Conservation (phyloP, 2,797 vertebrate genomes). For the Acrossocheilus fasciatus region DNA sequence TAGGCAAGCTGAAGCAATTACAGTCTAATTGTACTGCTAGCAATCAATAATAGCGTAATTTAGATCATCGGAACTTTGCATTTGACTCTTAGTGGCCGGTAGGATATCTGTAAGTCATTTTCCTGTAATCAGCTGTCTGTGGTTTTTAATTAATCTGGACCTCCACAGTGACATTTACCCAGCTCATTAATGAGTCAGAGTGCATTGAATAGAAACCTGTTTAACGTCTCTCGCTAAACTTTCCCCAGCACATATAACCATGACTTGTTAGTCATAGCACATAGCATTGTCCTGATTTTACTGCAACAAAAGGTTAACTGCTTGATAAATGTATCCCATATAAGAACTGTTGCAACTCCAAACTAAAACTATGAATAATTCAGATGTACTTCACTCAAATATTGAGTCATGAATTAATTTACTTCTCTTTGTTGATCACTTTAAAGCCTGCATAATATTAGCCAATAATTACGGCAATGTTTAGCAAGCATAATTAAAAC, state of each 20-base stretch:
- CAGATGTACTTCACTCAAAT: neutral
- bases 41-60: conserved; percentile 74
- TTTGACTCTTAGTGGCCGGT: conserved; percentile 62
- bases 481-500: conserved; percentile 7
- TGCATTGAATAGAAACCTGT: conserved; percentile 29
- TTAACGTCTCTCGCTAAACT: neutral
- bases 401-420: conserved; percentile 20
- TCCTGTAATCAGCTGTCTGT: conserved; percentile 73
- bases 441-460: conserved; percentile 2
- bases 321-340: neutral
- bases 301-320: conserved; percentile 1
- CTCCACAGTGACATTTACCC: conserved; percentile 73
- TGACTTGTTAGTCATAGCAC: conserved; percentile 21
- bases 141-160: conserved; percentile 74
- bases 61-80: conserved; percentile 63
- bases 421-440: conserved; percentile 28
- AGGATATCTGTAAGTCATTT: conserved; percentile 71
- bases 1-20: conserved; percentile 66
- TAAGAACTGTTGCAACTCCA: neutral
- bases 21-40: conserved; percentile 69
- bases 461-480: neutral
- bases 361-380: conserved; percentile 24
- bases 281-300: neutral
- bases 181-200: conserved; percentile 69
- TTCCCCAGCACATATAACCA: conserved; percentile 46